Conservation (phyloP, 2,797 vertebrate genomes). For the Kryptolebias ocellatus region DNA sequence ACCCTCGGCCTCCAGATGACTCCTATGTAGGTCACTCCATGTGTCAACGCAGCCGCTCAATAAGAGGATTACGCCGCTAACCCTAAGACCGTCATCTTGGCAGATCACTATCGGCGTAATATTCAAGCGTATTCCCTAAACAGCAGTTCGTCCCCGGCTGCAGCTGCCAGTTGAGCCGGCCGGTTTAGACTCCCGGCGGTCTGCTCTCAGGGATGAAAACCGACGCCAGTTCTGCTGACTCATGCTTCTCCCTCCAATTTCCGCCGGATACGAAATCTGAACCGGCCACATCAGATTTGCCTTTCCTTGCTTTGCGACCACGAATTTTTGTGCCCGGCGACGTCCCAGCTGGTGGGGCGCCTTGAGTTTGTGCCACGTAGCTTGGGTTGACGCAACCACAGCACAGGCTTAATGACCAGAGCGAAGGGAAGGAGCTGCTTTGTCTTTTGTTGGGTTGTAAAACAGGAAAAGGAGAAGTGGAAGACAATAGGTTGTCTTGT, state of each 20-base stretch:
- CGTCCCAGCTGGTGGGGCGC: constrained; percentile 31
- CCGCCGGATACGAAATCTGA: constrained; percentile 22
- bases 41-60: constrained; percentile 46
- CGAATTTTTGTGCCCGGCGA: constrained; percentile 24
- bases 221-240: constrained; percentile 34
- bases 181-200: constrained; percentile 5
- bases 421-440: constrained; percentile 39
- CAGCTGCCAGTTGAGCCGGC: constrained; percentile 5
- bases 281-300: constrained; percentile 15
- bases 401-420: constrained; percentile 53
- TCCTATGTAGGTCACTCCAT: constrained; percentile 74
- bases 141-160: background rate
- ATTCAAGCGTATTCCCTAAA: constrained; percentile 20
- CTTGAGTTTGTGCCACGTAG: constrained; percentile 22
- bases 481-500: too few species aligned
- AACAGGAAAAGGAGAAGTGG: background rate
- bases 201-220: background rate
- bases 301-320: constrained; percentile 24
- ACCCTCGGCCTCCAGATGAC: constrained; percentile 60
- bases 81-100: constrained; percentile 54
- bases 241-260: constrained; percentile 15
- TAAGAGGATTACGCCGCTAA: constrained; percentile 71
- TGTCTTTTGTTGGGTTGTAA: too few species aligned
- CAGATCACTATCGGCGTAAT: constrained; percentile 47
- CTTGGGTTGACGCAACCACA: constrained; percentile 25